Base-by-base conservation (phyloP, 2,797 vertebrate genomes). In the Macropus fuliginosus region DNA sequence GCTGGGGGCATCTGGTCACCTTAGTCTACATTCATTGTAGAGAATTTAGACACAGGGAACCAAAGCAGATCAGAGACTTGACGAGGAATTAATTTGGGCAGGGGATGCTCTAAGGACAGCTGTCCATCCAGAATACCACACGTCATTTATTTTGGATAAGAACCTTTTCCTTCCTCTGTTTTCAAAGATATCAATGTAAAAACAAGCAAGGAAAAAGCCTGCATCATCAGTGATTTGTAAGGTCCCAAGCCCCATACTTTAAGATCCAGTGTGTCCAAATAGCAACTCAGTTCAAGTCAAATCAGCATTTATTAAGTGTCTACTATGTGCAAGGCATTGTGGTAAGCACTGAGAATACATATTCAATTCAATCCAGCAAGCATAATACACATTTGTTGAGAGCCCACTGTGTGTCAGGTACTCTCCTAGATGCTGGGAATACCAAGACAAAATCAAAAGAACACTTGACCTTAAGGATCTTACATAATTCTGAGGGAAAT, bases 1-100 rank as follows among this genome's bases (percentile, higher is more conserved):
- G 95, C 94, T 97, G 94, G 92, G 55, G 40, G 94, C 94, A 93
- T 81, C 92, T 40, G 89, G 91, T 62, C 93, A 93, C 96, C 97
- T 95, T 95, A 57, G 59, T 96, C 96, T 92, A 95, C 94, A 94
- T 95, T 91, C 50, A 95, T 2, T 56, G 91, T 52, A 90, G 59
- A 95, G 94, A 27, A 89, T 91, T 95, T 74, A 97, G 92, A 94
- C 2, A 29, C 95, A 89, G 91, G 89, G 97, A 89, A 94, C 92
- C 74, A 96, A 91, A 90, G 54, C n/a, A 55, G 92, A 91, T 94
- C 95, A 62, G 93, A 95, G 21, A 0, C 24, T 46, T 24, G 40
- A 81, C 1, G 74, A 87, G 50, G 40, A 87, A 87, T 87, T 87
- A 50, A 27, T 87, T 87, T 27, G n/a, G 9, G 3, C n/a, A 8